Evolutionary conservation across 2,113 vertebrate genomes (phyloP).

Genomic region (Colistium nudipinnis): DNA sequence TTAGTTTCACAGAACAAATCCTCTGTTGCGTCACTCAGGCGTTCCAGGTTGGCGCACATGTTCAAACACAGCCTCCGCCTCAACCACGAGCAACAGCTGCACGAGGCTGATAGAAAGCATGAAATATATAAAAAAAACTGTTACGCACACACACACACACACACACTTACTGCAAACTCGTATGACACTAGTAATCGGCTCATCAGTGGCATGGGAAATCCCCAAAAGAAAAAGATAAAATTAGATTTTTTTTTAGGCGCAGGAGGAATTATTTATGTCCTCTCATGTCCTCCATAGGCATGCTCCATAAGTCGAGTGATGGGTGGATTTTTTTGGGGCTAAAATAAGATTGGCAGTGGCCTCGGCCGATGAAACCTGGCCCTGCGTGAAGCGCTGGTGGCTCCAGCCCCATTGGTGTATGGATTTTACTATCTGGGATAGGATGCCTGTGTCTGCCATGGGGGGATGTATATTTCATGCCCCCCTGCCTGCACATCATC

Average conservation of each 20-base stretch:
- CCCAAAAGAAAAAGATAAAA: too few species aligned
- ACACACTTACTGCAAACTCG: slow-evolving; percentile 26
- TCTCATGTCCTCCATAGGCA: slow-evolving; percentile 1
- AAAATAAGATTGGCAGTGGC: slow-evolving; percentile 19
- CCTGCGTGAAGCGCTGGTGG: slow-evolving; percentile 25
- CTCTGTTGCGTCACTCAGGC: slow-evolving; percentile 27
- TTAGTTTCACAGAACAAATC: slow-evolving; percentile 47
- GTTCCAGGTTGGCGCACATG: slow-evolving; percentile 18
- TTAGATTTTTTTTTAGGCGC: slow-evolving; percentile 1
- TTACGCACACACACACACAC: slow-evolving; percentile 19
- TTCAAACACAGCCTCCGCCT: slow-evolving; percentile 23
- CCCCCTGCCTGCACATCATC: slow-evolving; percentile 7
- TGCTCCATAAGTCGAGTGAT: slow-evolving; percentile 2
- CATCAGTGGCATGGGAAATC: slow-evolving; percentile 34
- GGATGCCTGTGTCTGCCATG: slow-evolving; percentile 16
- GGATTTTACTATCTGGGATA: slow-evolving; percentile 36
- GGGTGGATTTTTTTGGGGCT: slow-evolving; percentile 17
- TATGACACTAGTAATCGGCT: slow-evolving; percentile 24
- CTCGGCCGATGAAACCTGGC: slow-evolving; percentile 33
- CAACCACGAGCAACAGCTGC: slow-evolving; percentile 49
- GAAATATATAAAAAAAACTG: slow-evolving; percentile 27
- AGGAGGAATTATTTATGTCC: not conserved
- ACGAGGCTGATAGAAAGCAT: slow-evolving; percentile 46
- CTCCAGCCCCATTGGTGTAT: slow-evolving; percentile 23
- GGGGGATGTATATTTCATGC: slow-evolving; percentile 36